These are phyloP conservation scores for Lepidochrysops patricia DNA, from an alignment of 2,888 invertebrate species.

Conservation along the genomic window DNA sequence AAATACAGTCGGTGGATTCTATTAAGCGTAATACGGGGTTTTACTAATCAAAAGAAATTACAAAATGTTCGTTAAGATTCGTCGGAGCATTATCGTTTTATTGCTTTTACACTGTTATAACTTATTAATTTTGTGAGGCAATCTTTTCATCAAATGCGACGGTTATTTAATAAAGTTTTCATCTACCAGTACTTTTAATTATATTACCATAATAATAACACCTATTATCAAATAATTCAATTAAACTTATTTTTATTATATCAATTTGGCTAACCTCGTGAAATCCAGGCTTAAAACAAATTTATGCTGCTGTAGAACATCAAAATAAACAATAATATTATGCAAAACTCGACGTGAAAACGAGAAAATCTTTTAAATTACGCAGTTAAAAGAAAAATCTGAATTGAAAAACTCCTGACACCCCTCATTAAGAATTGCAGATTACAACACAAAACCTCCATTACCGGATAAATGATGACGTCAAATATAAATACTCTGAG, in stretches of 20 bases:
- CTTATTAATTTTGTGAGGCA: not conserved
- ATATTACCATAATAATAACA: not conserved
- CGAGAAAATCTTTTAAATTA: not conserved
- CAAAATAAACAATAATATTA: too few species aligned
- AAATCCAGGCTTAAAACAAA: too few species aligned
- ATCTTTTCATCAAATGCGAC: not conserved
- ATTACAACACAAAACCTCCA: slow-evolving; percentile 23
- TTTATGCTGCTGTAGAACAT: too few species aligned
- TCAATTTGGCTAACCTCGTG: too few species aligned
- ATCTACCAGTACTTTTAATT: too few species aligned
- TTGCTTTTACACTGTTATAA: not conserved
- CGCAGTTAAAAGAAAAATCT: not conserved
- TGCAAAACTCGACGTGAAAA: not conserved
- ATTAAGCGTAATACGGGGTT: not conserved
- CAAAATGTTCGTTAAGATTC: not conserved
- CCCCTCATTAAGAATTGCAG: slow-evolving; percentile 1
- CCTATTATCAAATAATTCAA: too few species aligned
- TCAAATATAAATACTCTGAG: slow-evolving; percentile 18
- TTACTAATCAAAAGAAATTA: slow-evolving; percentile 1
- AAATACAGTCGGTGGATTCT: not conserved
- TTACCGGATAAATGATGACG: slow-evolving; percentile 23
- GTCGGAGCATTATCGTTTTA: not conserved
- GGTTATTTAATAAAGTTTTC: not conserved
- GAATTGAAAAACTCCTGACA: not conserved
- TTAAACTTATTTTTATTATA: too few species aligned